Evolutionary conservation across 2,888 invertebrate genomes (phyloP), one percentile per base, ranked within the genome.

Genomic region (Eupsilia transversa): DNA sequence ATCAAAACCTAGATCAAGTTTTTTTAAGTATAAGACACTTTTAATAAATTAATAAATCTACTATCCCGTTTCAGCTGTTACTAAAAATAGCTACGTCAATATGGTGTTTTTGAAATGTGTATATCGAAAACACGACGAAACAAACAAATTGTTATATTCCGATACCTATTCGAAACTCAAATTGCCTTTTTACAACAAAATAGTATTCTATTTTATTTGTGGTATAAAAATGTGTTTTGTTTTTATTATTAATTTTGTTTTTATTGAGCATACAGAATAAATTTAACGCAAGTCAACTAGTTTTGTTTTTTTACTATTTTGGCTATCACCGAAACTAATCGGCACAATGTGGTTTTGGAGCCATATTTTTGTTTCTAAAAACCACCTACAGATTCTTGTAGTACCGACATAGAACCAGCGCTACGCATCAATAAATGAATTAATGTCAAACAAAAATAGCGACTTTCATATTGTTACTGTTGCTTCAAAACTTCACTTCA

Each of bases 121-220:
- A 4, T 2, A 6, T 12, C 20, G 14, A 49, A 49, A 38, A 72
- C 41, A 43, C 7, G 5, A 73, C 23, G 10, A 52, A 60, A 60
- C n/a, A n/a, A 43, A 43, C 17, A 35, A 35, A 27, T 52, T 35
- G 7, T 73, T 23, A 43, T 35, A n/a, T 35, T 35, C 7, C 3
- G 2, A 35, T 61, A 38, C 9, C 9, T 9, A 35, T 23, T 72
- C 17, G 17, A 49, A 41, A 59, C 30, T 54, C 27, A 33, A 30
- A 27, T 7, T 23, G 35, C 1, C 6, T 33, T 38, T 30, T 17
- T 23, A 27, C n/a, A 30, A n/a, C 10, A 41, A 43, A 74, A 27
- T 67, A 17, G 33, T 77, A n/a, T 46, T 46, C 5, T 33, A 10
- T 59, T 59, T 59, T 20, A 59, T 57, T 41, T 46, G 20, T n/a